Conservation (phyloP, 1,140 invertebrate species). For the Magallana angulata region DNA sequence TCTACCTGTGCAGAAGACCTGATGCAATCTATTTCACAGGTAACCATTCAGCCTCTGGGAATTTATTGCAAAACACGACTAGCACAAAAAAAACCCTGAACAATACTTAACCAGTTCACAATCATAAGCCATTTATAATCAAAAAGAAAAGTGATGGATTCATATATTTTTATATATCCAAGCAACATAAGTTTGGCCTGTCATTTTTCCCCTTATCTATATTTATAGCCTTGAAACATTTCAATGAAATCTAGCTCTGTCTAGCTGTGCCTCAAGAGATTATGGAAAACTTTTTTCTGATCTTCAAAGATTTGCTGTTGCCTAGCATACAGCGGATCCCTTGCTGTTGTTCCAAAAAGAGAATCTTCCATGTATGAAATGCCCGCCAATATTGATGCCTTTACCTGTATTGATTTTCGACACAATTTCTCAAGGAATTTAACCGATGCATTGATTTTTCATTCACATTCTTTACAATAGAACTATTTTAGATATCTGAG, state of each 20-base stretch:
- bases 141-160: background rate
- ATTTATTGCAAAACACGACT: background rate
- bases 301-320: background rate
- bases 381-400: background rate
- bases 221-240: slow-evolving; percentile 25
- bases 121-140: background rate
- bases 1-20: background rate
- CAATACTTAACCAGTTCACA: background rate
- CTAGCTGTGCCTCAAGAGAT: background rate
- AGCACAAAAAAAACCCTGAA: background rate
- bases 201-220: slow-evolving; percentile 3
- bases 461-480: background rate
- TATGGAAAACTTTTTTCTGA: background rate
- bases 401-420: background rate
- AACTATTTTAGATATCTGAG: slow-evolving; percentile 13
- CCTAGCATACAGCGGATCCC: background rate
- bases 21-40: background rate
- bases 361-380: background rate
- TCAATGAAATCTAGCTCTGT: slow-evolving; percentile 6
- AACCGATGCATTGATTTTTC: background rate
- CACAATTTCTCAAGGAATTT: background rate
- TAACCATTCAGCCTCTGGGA: background rate
- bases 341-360: background rate
- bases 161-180: background rate
- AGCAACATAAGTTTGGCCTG: background rate